phyloP scores from a whole-genome alignment of 2,888 invertebrate species.

The Perizoma flavofasciatum region DNA sequence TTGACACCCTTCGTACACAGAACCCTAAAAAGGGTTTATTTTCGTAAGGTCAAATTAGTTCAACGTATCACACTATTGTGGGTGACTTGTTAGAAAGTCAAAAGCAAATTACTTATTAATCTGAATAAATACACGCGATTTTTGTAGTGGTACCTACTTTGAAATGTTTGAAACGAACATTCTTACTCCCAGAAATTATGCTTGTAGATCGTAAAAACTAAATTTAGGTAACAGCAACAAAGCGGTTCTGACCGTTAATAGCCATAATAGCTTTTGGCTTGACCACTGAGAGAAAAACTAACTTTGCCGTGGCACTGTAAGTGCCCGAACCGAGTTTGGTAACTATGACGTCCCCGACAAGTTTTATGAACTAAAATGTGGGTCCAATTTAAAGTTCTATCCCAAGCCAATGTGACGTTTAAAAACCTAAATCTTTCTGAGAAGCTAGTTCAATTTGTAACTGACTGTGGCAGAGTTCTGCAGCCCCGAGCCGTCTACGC shows the following conservation, averaged over 20 bases:
- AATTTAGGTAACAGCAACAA: conserved; percentile 12
- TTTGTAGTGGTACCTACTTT: neutral
- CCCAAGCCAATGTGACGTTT: conserved; percentile 55
- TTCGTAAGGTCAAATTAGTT: conserved; percentile 30
- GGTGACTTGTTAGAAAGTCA: conserved; percentile 5
- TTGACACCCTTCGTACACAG: too few relatives aligned
- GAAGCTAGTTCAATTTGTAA: conserved; percentile 74
- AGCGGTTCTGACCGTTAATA: conserved; percentile 23
- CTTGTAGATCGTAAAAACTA: conserved; percentile 17
- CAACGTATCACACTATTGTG: conserved; percentile 17
- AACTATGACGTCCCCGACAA: conserved; percentile 32
- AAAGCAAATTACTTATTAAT: neutral
- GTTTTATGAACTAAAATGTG: conserved; percentile 49
- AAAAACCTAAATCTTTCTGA: conserved; percentile 67
- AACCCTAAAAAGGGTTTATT: conserved; percentile 18
- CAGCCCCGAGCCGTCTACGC: conserved; percentile 62
- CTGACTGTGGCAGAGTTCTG: conserved; percentile 66
- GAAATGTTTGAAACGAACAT: neutral
- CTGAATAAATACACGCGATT: conserved; percentile 5
- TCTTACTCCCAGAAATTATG: conserved; percentile 7
- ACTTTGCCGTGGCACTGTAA: conserved; percentile 23
- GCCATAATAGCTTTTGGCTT: conserved; percentile 33
- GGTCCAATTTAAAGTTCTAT: conserved; percentile 60
- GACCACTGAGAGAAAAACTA: conserved; percentile 36
- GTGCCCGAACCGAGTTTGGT: conserved; percentile 29